These are phyloP conservation scores for Callitettix versicolor DNA, from an alignment of 1,140 invertebrate species.

Conservation along the genomic window DNA sequence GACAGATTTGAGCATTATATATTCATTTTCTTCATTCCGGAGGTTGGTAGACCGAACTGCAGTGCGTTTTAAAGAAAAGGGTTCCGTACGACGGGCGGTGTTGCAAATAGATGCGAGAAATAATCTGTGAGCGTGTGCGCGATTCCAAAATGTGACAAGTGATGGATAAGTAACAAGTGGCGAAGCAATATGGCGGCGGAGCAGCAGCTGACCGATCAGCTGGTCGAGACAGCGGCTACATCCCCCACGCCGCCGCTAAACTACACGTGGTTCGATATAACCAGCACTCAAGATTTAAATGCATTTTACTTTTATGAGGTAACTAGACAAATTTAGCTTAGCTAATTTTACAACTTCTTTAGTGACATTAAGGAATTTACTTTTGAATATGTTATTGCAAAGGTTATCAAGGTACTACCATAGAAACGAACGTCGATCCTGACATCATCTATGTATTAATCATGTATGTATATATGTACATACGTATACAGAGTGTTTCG, in stretches of 20 bases:
- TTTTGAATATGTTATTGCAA: too few species aligned
- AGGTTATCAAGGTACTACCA: too few species aligned
- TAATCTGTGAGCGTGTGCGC: not conserved
- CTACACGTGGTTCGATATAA: conserved; percentile 9
- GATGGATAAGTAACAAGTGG: not conserved
- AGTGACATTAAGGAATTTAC: not conserved
- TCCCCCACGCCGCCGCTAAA: conserved; percentile 1
- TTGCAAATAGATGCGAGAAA: not conserved
- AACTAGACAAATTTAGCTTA: too few species aligned
- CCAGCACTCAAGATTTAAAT: conserved; percentile 6
- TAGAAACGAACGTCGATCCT: too few species aligned
- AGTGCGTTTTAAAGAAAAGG: too few species aligned
- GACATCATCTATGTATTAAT: too few species aligned
- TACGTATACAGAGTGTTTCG: too few species aligned
- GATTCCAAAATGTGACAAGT: not conserved
- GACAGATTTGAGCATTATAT: too few species aligned
- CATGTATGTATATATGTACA: too few species aligned
- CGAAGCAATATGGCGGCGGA: conserved; percentile 5
- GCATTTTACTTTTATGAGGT: conserved; percentile 11
- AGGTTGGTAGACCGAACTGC: too few species aligned
- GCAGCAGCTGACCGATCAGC: conserved; percentile 5
- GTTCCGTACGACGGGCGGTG: too few species aligned
- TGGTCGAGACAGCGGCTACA: not conserved
- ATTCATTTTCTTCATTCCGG: too few species aligned
- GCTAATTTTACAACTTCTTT: not conserved